phyloP scores from a whole-genome alignment of 2,797 vertebrate species.

The Betta splendens region DNA sequence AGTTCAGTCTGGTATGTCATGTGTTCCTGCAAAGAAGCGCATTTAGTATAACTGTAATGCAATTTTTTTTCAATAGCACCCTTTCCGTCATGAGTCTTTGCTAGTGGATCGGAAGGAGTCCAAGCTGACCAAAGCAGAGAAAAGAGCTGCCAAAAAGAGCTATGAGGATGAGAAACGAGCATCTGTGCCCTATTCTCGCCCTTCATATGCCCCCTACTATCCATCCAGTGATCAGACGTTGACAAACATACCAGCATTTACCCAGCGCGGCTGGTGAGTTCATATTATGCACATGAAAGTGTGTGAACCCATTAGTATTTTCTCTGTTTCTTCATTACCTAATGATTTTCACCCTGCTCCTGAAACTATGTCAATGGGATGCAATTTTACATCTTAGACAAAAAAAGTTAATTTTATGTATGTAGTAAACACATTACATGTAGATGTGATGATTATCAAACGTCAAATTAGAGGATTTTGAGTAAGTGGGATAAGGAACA shows the following conservation, averaged over 20 bases:
- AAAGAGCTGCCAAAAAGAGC: constrained; percentile 97
- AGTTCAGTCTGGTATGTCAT: not conserved
- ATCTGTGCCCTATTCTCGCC: constrained; percentile 94
- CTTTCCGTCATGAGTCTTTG: constrained; percentile 97
- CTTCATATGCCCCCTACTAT: constrained; percentile 97
- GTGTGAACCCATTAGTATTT: too few species aligned
- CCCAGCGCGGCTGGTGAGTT: constrained; percentile 89
- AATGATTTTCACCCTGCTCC: too few species aligned
- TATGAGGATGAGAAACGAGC: constrained; percentile 99
- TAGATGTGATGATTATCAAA: too few species aligned
- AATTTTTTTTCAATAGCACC: constrained; percentile 79
- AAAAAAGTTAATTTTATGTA: too few species aligned
- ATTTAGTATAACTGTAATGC: not conserved
- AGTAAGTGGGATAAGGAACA: too few species aligned
- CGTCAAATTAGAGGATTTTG: too few species aligned
- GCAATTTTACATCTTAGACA: too few species aligned
- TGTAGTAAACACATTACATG: too few species aligned
- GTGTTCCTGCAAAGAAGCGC: not conserved
- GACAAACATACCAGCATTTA: constrained; percentile 93
- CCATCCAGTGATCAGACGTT: constrained; percentile 92
- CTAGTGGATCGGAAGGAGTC: constrained; percentile 96
- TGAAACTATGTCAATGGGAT: too few species aligned
- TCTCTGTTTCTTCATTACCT: too few species aligned
- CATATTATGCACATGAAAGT: too few species aligned
- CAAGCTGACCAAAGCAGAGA: constrained; percentile 98